A percentile compares a stretch with the other conserved stretches of the same genome.
These are phyloP conservation scores for Gymnarchus niloticus DNA, from an alignment of 2,113 vertebrate genomes.

Conservation along the genomic window DNA sequence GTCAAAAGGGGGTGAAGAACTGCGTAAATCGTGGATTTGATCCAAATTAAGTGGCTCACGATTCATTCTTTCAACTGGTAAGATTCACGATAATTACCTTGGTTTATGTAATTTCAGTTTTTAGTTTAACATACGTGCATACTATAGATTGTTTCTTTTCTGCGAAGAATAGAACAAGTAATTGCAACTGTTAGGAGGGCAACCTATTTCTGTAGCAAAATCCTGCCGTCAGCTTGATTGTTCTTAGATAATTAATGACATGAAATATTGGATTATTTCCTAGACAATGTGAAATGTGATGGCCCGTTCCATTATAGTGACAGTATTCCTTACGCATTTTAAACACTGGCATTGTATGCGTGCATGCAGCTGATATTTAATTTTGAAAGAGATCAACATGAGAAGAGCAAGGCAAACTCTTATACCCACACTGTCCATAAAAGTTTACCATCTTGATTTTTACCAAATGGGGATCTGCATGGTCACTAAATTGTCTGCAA, in stretches of 20 bases:
- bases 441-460: background rate
- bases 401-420: too few relatives aligned
- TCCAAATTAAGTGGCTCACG: constrained; percentile 24
- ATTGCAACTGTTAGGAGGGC: too few relatives aligned
- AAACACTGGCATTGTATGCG: background rate
- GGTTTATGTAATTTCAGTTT: background rate
- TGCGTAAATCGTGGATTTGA: constrained; percentile 34
- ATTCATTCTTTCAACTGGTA: constrained; percentile 39
- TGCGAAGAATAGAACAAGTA: background rate
- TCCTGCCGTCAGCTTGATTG: background rate
- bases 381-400: background rate
- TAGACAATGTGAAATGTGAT: background rate
- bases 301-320: background rate
- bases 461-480: background rate
- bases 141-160: background rate
- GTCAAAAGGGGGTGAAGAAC: background rate
- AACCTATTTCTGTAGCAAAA: background rate
- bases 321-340: background rate
- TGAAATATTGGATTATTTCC: background rate
- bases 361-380: background rate
- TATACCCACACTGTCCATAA: too few relatives aligned
- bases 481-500: too few relatives aligned
- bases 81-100: constrained; percentile 26
- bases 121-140: background rate
- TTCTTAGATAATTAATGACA: background rate